Conservation (phyloP, 2,888 invertebrate species). For the Heliconius ethilla region DNA sequence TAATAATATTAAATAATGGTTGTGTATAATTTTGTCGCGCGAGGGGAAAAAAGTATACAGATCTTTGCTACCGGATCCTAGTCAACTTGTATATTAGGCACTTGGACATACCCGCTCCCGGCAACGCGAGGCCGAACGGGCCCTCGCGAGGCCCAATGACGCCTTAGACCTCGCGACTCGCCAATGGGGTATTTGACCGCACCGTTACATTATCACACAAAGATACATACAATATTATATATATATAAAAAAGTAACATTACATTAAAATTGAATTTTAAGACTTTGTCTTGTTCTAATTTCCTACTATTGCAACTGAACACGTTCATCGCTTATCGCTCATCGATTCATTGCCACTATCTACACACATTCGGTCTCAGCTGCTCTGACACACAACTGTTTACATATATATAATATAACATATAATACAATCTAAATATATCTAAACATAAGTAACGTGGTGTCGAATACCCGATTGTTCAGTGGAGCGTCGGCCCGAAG, state of each 20-base stretch:
- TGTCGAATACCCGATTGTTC: conserved; percentile 18
- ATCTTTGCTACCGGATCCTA: conserved; percentile 36
- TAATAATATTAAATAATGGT: neutral
- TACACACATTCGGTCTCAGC: conserved; percentile 13
- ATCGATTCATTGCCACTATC: conserved; percentile 15
- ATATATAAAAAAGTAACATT: conserved; percentile 14
- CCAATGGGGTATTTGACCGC: conserved; percentile 16
- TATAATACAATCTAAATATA: neutral
- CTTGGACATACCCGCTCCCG: conserved; percentile 34
- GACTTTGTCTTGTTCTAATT: conserved; percentile 21
- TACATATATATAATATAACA: conserved; percentile 2
- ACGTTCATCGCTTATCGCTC: neutral
- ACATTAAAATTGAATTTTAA: conserved; percentile 18
- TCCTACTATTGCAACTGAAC: conserved; percentile 10
- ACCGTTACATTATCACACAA: conserved; percentile 10
- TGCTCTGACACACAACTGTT: conserved; percentile 5
- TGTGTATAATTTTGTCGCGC: conserved; percentile 34
- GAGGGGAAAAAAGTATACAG: conserved; percentile 66
- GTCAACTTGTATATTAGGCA: conserved; percentile 35
- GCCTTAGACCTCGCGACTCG: neutral
- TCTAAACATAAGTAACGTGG: conserved; percentile 1
- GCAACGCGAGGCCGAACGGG: neutral
- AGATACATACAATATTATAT: conserved; percentile 10
- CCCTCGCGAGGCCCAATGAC: neutral
- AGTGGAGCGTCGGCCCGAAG: conserved; percentile 54